Base-by-base conservation (phyloP, 2,113 vertebrate genomes). In the Heterochromis multidens region DNA sequence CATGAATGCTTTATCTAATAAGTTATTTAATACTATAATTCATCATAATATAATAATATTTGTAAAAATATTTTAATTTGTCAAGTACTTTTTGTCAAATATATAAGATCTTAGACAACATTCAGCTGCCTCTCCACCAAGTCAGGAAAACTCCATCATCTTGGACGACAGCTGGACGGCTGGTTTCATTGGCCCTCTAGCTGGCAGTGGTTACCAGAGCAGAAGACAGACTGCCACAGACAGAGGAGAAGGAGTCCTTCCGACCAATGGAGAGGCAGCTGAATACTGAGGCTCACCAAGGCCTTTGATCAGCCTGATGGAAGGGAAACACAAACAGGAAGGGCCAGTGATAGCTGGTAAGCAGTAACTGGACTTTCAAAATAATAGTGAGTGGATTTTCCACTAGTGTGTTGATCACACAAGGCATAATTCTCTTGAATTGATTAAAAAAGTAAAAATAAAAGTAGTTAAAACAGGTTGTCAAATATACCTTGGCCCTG, bases 311-410 rank as follows among this genome's bases (percentile, higher is more conserved):
- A 65, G 62, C 1, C 62, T 65, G 35, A 67, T 43, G 63, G 35
- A 43, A 0, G 23, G 43, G 35, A 25, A 3, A 67, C n/a, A 67
- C 35, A 43, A 43, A 43, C 63, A 17, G n/a, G 63, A 67, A 67
- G 63, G 0, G 13, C 37, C 37, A 43, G 63, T 16, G 0, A n/a
- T 43, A 67, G 25, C 37, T 14, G 4, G 63, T 25, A 25, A 0
- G 2, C 13, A 43, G n/a, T 43, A 10, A 0, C n/a, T 25, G 63
- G 25, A 43, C 13, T 43, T 43, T 43, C 37, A 67, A 67, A 67
- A 67, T 67, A 67, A 67, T 7, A 25, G 6, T 65, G 25, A 67
- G n/a, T 67, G 63, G n/a, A 67, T 67, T 25, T 7, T 43, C 43
- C 0, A 8, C 37, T 43, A 43, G 40, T 67, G 43, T 43, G 17